Percentiles rank a stretch among this genome's conserved stretches.
phyloP scores from a whole-genome alignment of 2,113 vertebrate species.

The Paradoxurus hermaphroditus region DNA sequence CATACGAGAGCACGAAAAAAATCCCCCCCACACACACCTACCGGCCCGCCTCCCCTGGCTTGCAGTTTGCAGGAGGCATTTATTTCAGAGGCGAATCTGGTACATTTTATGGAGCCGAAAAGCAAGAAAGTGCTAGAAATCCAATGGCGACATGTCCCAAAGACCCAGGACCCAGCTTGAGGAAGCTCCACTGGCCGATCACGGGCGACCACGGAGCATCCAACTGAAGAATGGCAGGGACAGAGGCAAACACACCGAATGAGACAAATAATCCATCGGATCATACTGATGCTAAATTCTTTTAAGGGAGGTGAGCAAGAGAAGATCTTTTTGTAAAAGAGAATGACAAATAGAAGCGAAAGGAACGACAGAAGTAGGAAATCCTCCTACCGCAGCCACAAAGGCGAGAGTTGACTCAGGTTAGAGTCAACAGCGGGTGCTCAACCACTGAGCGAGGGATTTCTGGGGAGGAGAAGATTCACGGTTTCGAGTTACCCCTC shows the following conservation, averaged over 20 bases:
- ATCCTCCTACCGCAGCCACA: too few relatives aligned
- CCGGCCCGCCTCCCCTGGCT: not conserved
- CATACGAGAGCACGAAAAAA: accelerated
- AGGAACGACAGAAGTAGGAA: not conserved
- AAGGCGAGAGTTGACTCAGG: not conserved
- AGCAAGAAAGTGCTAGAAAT: not conserved
- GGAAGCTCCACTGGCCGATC: not conserved
- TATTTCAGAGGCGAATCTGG: not conserved
- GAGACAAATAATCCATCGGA: not conserved
- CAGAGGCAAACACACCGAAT: not conserved
- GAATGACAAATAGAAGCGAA: not conserved
- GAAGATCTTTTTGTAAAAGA: not conserved
- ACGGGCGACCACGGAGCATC: not conserved
- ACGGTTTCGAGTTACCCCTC: not conserved
- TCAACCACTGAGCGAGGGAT: not conserved
- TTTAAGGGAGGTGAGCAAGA: not conserved
- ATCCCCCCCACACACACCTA: accelerated
- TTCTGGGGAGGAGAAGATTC: not conserved
- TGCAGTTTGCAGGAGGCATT: not conserved
- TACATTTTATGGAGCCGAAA: not conserved
- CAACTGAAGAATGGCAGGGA: not conserved
- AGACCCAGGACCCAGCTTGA: not conserved
- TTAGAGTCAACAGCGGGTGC: not conserved
- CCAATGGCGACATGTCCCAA: not conserved
- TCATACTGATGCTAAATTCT: not conserved